These are phyloP conservation scores for Hybognathus amarus DNA, from an alignment of 2,797 vertebrate genomes.

Conservation along the genomic window DNA sequence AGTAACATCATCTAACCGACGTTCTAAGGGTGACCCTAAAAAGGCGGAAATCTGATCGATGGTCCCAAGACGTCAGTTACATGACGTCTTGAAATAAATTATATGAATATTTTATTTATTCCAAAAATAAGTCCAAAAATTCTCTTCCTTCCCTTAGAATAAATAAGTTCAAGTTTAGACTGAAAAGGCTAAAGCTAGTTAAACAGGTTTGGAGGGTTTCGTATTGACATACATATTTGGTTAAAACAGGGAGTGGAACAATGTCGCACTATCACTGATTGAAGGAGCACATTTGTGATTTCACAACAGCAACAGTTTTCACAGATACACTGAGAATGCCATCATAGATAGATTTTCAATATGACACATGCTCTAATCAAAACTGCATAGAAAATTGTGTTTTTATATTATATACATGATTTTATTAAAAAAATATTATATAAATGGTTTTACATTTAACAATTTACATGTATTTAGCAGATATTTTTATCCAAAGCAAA, in stretches of 20 bases:
- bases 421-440: too few relatives aligned
- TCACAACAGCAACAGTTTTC: not conserved
- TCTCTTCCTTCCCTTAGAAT: not conserved
- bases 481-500: not conserved
- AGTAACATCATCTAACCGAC: too few relatives aligned
- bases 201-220: slow-evolving; percentile 29
- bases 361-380: not conserved
- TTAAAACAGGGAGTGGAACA: slow-evolving; percentile 15
- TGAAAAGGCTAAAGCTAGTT: not conserved
- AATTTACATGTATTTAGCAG: not conserved
- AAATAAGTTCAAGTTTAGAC: not conserved
- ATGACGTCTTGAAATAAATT: not conserved
- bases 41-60: too few relatives aligned
- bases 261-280: not conserved
- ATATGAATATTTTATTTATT: not conserved
- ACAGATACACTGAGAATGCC: not conserved
- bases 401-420: too few relatives aligned
- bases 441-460: not conserved
- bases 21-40: too few relatives aligned
- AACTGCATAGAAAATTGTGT: too few relatives aligned
- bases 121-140: not conserved
- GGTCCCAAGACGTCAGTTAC: too few relatives aligned
- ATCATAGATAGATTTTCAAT: not conserved
- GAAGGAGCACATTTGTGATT: not conserved
- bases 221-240: slow-evolving; percentile 28